These are phyloP conservation scores for Xanthia icteritia DNA, from an alignment of 2,888 invertebrate species.

Conservation along the genomic window DNA sequence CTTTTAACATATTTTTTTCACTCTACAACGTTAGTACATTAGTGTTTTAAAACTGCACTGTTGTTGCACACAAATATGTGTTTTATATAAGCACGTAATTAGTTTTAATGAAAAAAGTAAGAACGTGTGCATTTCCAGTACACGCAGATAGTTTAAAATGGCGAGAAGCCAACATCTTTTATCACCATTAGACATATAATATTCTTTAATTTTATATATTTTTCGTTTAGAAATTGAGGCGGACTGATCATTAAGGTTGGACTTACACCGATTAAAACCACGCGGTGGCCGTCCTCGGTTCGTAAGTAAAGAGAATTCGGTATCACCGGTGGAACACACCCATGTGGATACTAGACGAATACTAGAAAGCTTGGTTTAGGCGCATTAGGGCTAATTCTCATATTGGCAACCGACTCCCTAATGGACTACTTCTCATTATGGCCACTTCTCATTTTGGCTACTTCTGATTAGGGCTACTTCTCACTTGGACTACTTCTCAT, in stretches of 20 bases:
- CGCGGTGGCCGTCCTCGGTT: not conserved
- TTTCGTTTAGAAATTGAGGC: not conserved
- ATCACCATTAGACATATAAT: constrained; percentile 21
- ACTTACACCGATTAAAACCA: not conserved
- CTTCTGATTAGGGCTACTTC: too few relatives aligned
- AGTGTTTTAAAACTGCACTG: constrained; percentile 36
- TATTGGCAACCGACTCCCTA: too few relatives aligned
- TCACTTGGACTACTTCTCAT: too few relatives aligned
- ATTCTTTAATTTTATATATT: constrained; percentile 6
- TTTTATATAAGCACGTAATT: constrained; percentile 25
- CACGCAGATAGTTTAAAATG: constrained; percentile 24
- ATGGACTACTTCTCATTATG: too few relatives aligned
- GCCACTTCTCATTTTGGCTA: too few relatives aligned
- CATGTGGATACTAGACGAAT: constrained; percentile 5
- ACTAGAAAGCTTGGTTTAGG: constrained; percentile 9
- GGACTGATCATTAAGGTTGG: constrained; percentile 12
- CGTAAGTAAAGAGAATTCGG: not conserved
- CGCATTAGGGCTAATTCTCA: too few relatives aligned
- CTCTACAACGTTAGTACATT: constrained; percentile 22
- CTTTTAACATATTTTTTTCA: constrained; percentile 10
- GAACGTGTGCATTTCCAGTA: constrained; percentile 25
- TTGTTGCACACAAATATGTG: constrained; percentile 32
- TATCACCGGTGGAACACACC: not conserved
- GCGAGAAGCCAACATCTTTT: constrained; percentile 25
- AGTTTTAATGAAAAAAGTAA: constrained; percentile 26